Evolutionary conservation across 2,113 vertebrate genomes (phyloP), one percentile per base, ranked within the genome.

Genomic region (Urocolius indicus): DNA sequence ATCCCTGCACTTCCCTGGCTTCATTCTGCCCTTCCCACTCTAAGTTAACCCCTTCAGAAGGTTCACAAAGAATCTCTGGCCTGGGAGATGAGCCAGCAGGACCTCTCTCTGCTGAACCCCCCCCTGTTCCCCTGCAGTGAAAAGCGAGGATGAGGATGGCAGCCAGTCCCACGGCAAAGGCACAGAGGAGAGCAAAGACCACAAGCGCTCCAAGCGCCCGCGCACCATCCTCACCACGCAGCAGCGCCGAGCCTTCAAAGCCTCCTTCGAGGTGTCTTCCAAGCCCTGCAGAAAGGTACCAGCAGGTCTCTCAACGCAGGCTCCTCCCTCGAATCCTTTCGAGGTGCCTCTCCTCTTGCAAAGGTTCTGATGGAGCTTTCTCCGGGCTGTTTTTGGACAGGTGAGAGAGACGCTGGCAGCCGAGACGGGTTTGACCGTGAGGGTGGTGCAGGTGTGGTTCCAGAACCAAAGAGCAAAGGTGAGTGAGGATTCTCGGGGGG

Each of bases 381-480:
- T 77, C 32, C 3, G 13, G 62, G 29, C 41, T 62, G n/a, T n/a
- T 54, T 30, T 26, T 23, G 52, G 85, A 46, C 80, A 99, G 99
- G 99, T 99, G 57, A 98, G 99, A 92, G 99, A 99, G 97, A 98
- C 98, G 4, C 96, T 99, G 93, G 99, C 99, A n/a, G 99, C 98
- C 6, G 98, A 99, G 96, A 99, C 98, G 6, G 99, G 99, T 30
- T 95, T 99, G 91, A 99, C 98, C 0, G 99, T 99, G 43, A 97
- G 99, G 16, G 99, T 99, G 66, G 99, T 99, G 5, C 99, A 99
- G 90, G 99, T 99, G 63, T 99, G 99, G 99, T 99, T 99, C 97
- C 99, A 99, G 96, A 99, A 99, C 92, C 99, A 99, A 94, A 98
- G 99, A 96, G 99, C 99, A 82, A 99, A 99, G 98, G 99, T 99